These are phyloP conservation scores for Phoeniculus purpureus DNA, from an alignment of 2,797 vertebrate species.

Conservation along the genomic window DNA sequence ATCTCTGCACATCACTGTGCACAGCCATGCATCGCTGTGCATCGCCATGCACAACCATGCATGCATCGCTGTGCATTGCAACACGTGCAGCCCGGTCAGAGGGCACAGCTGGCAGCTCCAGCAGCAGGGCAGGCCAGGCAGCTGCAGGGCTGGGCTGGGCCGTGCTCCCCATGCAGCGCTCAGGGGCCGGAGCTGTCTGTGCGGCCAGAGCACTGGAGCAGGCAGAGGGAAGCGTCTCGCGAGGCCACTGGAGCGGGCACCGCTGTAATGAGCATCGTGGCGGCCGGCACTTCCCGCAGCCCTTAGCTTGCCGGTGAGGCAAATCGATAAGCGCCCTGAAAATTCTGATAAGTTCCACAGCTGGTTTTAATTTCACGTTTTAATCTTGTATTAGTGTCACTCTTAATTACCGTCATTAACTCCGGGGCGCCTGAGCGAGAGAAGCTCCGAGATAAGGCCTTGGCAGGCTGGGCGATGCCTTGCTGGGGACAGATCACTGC, in stretches of 20 bases:
- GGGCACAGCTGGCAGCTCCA: neutral
- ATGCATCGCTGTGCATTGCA: fast-evolving
- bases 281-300: conserved; percentile 59
- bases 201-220: neutral
- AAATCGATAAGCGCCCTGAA: conserved; percentile 75
- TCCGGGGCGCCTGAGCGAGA: conserved; percentile 60
- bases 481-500: neutral
- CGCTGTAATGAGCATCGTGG: conserved; percentile 55
- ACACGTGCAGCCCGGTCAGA: neutral
- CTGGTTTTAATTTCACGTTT: conserved; percentile 78
- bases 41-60: fast-evolving
- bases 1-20: no score
- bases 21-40: neutral
- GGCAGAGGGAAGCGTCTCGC: neutral
- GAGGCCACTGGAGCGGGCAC: conserved; percentile 50
- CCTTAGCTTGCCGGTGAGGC: conserved; percentile 72
- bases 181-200: neutral
- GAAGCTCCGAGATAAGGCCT: conserved; percentile 49
- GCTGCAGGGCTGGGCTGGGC: neutral
- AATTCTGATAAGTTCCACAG: conserved; percentile 73
- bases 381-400: conserved; percentile 77
- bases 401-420: conserved; percentile 79
- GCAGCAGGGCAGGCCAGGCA: neutral
- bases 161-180: neutral
- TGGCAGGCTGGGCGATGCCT: neutral